Conservation (phyloP, 2,113 vertebrate genomes). For the Bambusicola thoracicus region DNA sequence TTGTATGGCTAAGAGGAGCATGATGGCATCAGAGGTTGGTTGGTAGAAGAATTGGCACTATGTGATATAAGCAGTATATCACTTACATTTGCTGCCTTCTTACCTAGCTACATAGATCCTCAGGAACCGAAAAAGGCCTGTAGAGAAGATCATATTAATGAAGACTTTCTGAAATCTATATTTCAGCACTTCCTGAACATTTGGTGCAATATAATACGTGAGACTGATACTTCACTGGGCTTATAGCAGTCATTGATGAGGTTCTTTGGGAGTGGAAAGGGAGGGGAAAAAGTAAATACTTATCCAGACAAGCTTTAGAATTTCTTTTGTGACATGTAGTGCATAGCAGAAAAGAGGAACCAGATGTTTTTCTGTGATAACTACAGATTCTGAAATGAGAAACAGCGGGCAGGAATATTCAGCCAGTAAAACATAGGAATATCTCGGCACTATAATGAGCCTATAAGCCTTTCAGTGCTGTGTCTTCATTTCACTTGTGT, state of each 20-base stretch:
- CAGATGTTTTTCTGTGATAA: conserved; percentile 1
- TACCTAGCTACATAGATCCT: background rate
- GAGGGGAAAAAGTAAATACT: background rate
- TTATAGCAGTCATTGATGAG: background rate
- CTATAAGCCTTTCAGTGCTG: background rate
- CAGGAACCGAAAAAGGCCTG: background rate
- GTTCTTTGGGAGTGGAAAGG: background rate
- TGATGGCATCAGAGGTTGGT: background rate
- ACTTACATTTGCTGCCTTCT: background rate
- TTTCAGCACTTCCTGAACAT: background rate
- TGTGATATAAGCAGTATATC: background rate
- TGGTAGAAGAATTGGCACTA: background rate
- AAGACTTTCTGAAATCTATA: background rate
- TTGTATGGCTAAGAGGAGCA: background rate
- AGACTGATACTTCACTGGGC: background rate
- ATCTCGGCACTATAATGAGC: background rate
- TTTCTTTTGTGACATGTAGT: background rate
- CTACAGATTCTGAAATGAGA: conserved; percentile 18
- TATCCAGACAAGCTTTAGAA: background rate
- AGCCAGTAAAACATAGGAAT: background rate
- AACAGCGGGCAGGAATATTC: background rate
- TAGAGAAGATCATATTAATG: background rate
- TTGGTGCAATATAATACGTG: background rate
- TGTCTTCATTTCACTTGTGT: background rate
- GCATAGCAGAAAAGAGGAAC: background rate